Conservation (phyloP, 2,113 vertebrate genomes). For the Notarius lentiginosus region DNA sequence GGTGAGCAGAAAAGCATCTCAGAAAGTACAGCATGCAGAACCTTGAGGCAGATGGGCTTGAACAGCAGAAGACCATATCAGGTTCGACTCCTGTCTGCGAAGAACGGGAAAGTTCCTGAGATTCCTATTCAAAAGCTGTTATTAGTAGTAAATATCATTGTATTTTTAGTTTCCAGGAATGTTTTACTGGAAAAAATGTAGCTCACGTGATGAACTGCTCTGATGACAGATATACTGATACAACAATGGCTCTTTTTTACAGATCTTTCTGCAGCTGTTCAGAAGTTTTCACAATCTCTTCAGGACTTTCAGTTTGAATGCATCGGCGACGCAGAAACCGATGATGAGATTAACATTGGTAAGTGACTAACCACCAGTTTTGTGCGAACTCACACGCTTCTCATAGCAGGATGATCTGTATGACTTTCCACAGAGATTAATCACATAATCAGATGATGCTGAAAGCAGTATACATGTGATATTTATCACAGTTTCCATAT, state of each 20-base stretch:
- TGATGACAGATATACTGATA: background rate
- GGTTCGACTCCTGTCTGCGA: background rate
- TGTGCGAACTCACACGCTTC: background rate
- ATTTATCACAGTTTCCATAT: background rate
- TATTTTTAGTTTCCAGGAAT: background rate
- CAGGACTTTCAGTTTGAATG: slow-evolving; percentile 98
- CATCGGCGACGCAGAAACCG: slow-evolving; percentile 95
- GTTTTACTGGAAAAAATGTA: background rate
- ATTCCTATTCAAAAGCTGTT: background rate
- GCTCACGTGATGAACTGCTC: background rate
- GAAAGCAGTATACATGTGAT: background rate
- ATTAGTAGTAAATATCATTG: background rate
- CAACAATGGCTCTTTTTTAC: slow-evolving; percentile 38
- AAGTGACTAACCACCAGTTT: slow-evolving; percentile 60
- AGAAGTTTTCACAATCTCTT: slow-evolving; percentile 93
- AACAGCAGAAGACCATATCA: background rate
- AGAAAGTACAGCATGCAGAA: background rate
- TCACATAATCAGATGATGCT: background rate
- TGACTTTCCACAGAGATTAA: background rate
- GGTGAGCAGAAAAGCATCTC: background rate
- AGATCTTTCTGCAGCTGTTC: slow-evolving; percentile 94
- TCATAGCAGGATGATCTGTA: background rate
- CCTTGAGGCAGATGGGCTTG: background rate
- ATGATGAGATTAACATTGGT: slow-evolving; percentile 98
- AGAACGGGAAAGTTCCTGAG: background rate